phyloP scores from a whole-genome alignment of 2,113 vertebrate species.

The Pteronura brasiliensis region DNA sequence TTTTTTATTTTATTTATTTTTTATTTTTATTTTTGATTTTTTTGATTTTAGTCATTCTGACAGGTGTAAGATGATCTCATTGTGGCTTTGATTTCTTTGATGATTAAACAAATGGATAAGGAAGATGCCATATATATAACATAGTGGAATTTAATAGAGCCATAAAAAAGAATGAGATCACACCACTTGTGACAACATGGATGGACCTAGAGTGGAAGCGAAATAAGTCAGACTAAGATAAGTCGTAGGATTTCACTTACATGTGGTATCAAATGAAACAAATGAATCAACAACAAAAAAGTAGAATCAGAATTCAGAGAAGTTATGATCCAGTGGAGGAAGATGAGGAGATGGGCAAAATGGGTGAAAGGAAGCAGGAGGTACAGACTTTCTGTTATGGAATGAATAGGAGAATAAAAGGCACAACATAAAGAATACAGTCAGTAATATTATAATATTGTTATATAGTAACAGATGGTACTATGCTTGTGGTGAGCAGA shows the following conservation, averaged over 20 bases:
- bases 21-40: too few relatives aligned
- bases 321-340: background rate
- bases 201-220: background rate
- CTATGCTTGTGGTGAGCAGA: background rate
- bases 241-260: background rate
- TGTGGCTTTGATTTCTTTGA: background rate
- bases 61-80: background rate
- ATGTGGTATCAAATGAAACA: background rate
- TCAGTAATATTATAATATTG: background rate
- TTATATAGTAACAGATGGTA: background rate
- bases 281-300: background rate
- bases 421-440: background rate
- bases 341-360: background rate
- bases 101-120: background rate
- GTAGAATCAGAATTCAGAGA: background rate
- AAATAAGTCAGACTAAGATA: background rate
- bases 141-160: background rate
- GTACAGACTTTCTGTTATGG: background rate
- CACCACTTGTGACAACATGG: background rate
- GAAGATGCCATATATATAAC: background rate
- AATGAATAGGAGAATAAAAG: background rate
- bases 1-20: too few relatives aligned
- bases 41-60: background rate
- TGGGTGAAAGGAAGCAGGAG: background rate
- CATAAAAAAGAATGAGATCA: background rate